Conservation (phyloP, 37 sponge, comb jelly and placozoan genomes). For the Hexactinellida sp. region DNA sequence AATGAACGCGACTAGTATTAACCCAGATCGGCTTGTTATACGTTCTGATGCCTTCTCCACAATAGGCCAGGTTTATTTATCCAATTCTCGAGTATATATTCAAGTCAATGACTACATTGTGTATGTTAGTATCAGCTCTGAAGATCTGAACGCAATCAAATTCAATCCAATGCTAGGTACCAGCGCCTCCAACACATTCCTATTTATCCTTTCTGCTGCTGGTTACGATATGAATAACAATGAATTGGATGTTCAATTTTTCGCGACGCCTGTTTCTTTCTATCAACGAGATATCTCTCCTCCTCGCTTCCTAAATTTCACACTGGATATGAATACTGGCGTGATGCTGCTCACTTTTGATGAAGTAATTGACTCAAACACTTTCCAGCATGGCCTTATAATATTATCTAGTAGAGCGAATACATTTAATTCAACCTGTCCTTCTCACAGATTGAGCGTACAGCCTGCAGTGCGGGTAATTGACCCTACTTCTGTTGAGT, state of each 20-base stretch:
- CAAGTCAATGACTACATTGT: not conserved
- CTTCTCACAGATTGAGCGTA: not conserved
- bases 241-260: not conserved
- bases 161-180: not conserved
- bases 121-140: not conserved
- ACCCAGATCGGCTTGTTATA: not conserved
- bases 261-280: not conserved
- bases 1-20: not conserved
- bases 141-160: conserved; percentile 23
- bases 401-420: conserved; percentile 29
- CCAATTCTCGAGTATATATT: not conserved
- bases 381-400: conserved; percentile 29
- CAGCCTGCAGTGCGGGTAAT: not conserved
- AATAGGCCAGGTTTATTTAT: not conserved
- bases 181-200: not conserved
- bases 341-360: conserved; percentile 47
- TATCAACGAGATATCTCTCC: conserved; percentile 33
- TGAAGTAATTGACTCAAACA: conserved; percentile 57
- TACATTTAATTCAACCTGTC: conserved; percentile 7
- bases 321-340: conserved; percentile 59
- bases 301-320: conserved; percentile 41
- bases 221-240: conserved; percentile 22
- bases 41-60: not conserved
- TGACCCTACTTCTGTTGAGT: conserved; percentile 26
- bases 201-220: not conserved